phyloP scores from a whole-genome alignment of 2,113 vertebrate species.

The Larimichthys polyactis region DNA sequence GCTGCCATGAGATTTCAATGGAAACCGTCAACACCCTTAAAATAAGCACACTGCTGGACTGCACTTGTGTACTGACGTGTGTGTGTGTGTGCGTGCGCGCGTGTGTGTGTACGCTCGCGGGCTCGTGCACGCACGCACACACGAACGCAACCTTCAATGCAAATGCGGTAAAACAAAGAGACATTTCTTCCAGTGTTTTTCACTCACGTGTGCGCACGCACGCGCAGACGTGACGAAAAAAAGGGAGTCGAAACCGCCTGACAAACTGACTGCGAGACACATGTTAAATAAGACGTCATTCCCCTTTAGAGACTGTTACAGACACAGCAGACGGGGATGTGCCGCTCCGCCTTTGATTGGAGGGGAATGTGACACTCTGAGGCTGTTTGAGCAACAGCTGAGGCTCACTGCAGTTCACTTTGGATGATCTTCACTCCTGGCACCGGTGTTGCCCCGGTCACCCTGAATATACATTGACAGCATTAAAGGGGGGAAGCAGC shows the following conservation, averaged over 20 bases:
- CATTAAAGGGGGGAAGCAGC: constrained; percentile 18
- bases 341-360: constrained; percentile 60
- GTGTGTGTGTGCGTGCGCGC: constrained; percentile 20
- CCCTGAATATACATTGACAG: constrained; percentile 41
- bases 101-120: constrained; percentile 37
- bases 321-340: constrained; percentile 47
- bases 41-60: constrained; percentile 76
- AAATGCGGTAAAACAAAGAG: constrained; percentile 43
- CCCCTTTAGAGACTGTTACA: constrained; percentile 28
- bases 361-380: constrained; percentile 66
- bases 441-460: constrained; percentile 53
- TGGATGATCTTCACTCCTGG: constrained; percentile 42
- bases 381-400: constrained; percentile 70
- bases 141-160: constrained; percentile 30
- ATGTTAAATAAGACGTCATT: constrained; percentile 57
- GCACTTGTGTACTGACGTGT: constrained; percentile 61
- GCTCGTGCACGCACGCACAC: constrained; percentile 35
- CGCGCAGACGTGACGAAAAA: background rate
- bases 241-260: constrained; percentile 24
- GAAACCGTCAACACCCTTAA: constrained; percentile 81
- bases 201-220: background rate
- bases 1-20: constrained; percentile 79
- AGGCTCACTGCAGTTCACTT: constrained; percentile 57
- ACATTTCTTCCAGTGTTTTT: constrained; percentile 13
- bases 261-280: constrained; percentile 33